These are phyloP conservation scores for Athene noctua DNA, from an alignment of 2,113 vertebrate species.

Conservation along the genomic window DNA sequence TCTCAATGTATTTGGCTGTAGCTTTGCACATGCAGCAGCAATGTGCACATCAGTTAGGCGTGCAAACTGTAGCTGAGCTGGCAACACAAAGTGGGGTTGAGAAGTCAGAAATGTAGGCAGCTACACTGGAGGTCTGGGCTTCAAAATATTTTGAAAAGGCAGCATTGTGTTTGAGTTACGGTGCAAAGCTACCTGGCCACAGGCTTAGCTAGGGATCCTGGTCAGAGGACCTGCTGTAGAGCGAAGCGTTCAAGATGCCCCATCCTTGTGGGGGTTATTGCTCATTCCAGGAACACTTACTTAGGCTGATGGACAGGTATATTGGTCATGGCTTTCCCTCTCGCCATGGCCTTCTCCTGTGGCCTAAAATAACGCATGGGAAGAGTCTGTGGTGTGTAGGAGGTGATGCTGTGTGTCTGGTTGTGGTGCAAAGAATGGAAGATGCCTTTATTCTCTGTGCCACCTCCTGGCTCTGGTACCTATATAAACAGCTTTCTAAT, in stretches of 20 bases:
- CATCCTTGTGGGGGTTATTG: background rate
- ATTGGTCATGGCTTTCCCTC: background rate
- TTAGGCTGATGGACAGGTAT: background rate
- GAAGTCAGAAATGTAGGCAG: background rate
- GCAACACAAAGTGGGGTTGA: accelerated
- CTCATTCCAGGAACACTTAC: background rate
- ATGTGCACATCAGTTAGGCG: background rate
- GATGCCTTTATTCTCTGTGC: background rate
- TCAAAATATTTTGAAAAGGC: background rate
- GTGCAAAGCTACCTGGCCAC: background rate
- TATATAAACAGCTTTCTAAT: background rate
- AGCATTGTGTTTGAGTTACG: background rate
- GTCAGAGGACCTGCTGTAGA: background rate
- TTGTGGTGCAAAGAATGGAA: background rate
- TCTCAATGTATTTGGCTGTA: background rate
- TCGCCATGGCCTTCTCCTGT: background rate
- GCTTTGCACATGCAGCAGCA: background rate
- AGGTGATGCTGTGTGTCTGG: background rate
- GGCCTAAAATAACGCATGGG: background rate
- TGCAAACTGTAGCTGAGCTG: background rate
- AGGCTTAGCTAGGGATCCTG: background rate
- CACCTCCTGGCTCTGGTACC: background rate
- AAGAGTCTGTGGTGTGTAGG: background rate
- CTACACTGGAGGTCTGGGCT: background rate
- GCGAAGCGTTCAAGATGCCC: background rate